Conservation (phyloP, 53 echinoderm and acorn worm genomes). For the Holothuria scabra region DNA sequence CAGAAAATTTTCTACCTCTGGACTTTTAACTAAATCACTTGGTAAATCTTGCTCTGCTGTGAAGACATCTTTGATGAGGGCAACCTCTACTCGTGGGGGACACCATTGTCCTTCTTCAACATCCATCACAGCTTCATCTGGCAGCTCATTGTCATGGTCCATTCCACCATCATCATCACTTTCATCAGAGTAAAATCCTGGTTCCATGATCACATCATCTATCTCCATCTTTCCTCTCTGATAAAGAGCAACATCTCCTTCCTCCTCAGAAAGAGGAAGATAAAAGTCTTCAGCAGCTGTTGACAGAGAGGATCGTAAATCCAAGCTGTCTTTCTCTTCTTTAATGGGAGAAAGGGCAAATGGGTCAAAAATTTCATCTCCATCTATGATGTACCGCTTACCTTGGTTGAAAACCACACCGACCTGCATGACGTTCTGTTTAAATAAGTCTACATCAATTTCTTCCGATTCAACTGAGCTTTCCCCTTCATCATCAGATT, state of each 20-base stretch:
- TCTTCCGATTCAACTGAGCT: not conserved
- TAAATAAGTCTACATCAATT: constrained; percentile 17
- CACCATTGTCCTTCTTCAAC: not conserved
- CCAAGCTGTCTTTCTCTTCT: constrained; percentile 17
- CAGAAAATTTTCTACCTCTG: constrained; percentile 5
- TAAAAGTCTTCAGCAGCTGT: not conserved
- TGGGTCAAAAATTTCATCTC: constrained; percentile 43
- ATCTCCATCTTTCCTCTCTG: not conserved
- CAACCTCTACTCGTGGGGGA: constrained; percentile 21
- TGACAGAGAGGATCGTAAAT: not conserved
- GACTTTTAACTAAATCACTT: constrained; percentile 27
- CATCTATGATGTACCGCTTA: constrained; percentile 21
- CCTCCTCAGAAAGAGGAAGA: constrained; percentile 15
- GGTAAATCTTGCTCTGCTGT: constrained; percentile 39
- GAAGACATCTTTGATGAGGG: constrained; percentile 33
- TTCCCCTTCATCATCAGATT: not conserved
- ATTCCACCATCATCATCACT: constrained; percentile 20
- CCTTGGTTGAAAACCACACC: constrained; percentile 16
- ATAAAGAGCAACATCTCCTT: constrained; percentile 20
- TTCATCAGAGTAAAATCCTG: constrained; percentile 4
- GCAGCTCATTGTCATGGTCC: not conserved
- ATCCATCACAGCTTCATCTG: not conserved
- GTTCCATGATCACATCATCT: not conserved
- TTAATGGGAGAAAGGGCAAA: constrained; percentile 22
- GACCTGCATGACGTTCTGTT: not conserved